Conservation (phyloP, 2,113 vertebrate genomes). For the Phalacrocorax brasilianus region DNA sequence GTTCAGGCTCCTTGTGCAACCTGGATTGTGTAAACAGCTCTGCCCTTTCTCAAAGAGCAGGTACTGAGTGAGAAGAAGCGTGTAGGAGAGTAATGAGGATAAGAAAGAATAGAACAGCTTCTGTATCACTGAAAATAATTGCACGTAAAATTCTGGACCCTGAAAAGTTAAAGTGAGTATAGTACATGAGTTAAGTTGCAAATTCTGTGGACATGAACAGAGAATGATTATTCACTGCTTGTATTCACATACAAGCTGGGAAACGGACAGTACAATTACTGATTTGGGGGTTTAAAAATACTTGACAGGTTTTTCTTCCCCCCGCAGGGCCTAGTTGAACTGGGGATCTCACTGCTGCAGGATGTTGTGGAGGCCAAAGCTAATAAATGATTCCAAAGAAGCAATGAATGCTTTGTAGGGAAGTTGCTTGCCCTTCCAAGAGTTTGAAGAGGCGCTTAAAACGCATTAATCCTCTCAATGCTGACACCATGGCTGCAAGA, state of each 20-base stretch:
- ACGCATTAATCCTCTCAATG: not conserved
- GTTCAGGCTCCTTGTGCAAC: not conserved
- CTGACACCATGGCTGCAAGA: not conserved
- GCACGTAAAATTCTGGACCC: not conserved
- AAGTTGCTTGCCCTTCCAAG: not conserved
- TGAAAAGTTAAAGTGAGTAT: not conserved
- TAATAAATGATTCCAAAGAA: not conserved
- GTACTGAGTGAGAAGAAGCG: not conserved
- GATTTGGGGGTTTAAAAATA: not conserved
- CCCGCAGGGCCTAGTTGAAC: not conserved
- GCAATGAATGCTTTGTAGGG: not conserved
- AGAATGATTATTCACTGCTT: not conserved
- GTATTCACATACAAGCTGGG: not conserved
- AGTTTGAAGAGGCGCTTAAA: not conserved
- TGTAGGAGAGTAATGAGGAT: not conserved
- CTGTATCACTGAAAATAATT: not conserved
- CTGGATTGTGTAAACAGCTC: not conserved
- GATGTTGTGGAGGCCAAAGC: not conserved
- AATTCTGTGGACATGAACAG: not conserved
- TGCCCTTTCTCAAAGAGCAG: not conserved
- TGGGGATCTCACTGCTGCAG: not conserved
- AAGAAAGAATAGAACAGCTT: not conserved
- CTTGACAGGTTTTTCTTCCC: not conserved
- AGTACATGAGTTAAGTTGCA: accelerated
- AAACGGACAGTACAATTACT: not conserved